A percentile compares a stretch with the other conserved stretches of the same genome.
Conservation (phyloP, 1,140 invertebrate genomes). For the Tetragonula clypearis region DNA sequence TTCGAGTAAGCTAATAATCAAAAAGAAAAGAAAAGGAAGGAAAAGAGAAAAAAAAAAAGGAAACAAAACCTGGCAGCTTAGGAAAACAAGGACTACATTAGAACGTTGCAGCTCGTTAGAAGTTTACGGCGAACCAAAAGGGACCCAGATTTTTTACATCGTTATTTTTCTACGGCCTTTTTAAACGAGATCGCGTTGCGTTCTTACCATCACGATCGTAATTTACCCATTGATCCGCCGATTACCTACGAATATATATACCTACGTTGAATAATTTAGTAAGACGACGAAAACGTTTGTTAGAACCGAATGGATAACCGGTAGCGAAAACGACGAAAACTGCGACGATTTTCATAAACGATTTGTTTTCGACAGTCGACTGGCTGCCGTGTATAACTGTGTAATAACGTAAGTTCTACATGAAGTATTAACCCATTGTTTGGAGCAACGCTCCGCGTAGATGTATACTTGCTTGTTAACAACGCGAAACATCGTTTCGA, state of each 20-base stretch:
- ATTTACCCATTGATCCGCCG: constrained; percentile 29
- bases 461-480: constrained; percentile 1
- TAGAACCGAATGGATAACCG: neutral
- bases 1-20: neutral
- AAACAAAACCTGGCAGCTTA: constrained; percentile 48
- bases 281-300: neutral
- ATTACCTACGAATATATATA: neutral
- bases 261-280: neutral
- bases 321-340: constrained; percentile 4
- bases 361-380: neutral
- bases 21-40: neutral
- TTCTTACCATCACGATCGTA: constrained; percentile 24
- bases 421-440: constrained; percentile 2
- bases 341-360: constrained; percentile 6
- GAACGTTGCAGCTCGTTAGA: constrained; percentile 9
- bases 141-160: constrained; percentile 56
- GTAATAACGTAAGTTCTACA: neutral
- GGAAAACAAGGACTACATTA: neutral
- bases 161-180: constrained; percentile 60
- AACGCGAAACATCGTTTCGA: neutral
- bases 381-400: constrained; percentile 1
- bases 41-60: neutral
- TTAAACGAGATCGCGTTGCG: constrained; percentile 35
- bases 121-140: constrained; percentile 22
- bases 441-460: neutral